A percentile compares a stretch with the other conserved stretches of the same genome.
Conservation (phyloP, 2,888 invertebrate species). For the Orthosia incerta region DNA sequence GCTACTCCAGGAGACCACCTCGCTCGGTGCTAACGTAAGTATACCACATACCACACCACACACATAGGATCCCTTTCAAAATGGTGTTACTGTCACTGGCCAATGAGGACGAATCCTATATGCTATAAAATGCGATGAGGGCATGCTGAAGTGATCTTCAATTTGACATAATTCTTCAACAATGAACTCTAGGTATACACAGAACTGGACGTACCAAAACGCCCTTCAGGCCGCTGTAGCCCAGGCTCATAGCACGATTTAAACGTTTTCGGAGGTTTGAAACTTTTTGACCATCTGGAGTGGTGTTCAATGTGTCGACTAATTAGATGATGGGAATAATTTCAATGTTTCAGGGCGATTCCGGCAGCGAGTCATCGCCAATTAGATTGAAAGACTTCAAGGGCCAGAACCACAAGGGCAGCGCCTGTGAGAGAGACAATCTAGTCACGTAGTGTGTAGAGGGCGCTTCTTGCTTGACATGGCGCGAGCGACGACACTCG, state of each 20-base stretch:
- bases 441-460: constrained; percentile 81
- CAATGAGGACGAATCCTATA: neutral
- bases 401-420: constrained; percentile 85
- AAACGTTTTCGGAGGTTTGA: no score
- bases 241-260: no score
- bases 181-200: no score
- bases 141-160: neutral
- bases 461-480: constrained; percentile 58
- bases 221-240: no score
- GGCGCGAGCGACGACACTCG: constrained; percentile 21
- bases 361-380: constrained; percentile 93
- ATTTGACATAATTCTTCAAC: no score
- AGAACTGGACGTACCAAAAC: no score
- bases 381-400: constrained; percentile 89
- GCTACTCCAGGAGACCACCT: constrained; percentile 87
- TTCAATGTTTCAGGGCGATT: constrained; percentile 90
- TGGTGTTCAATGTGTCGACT: no score
- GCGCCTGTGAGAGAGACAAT: constrained; percentile 82
- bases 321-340: neutral
- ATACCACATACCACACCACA: no score
- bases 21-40: constrained; percentile 88
- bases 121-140: neutral
- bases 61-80: no score
- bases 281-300: no score
- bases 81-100: neutral